Evolutionary conservation across 2,888 invertebrate genomes (phyloP).

Genomic region (Artemia sp.): DNA sequence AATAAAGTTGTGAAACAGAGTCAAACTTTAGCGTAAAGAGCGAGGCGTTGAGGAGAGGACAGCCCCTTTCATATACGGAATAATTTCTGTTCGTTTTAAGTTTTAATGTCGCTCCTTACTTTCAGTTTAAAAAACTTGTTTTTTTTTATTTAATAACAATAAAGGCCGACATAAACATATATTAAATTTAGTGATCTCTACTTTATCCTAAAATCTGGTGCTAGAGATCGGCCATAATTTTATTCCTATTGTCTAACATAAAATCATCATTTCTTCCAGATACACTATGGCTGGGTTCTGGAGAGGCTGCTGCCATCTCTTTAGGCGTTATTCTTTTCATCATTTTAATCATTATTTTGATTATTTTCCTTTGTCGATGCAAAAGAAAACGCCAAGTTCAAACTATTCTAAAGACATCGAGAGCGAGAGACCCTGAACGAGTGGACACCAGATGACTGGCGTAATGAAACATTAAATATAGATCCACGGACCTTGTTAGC

Average conservation of each 20-base stretch:
- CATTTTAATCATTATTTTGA: conserved; percentile 42
- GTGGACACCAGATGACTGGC: too few relatives aligned
- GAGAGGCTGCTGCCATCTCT: conserved; percentile 50
- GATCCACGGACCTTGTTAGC: too few relatives aligned
- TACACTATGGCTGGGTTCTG: conserved; percentile 35
- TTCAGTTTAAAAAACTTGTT: too few relatives aligned
- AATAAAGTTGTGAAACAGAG: too few relatives aligned
- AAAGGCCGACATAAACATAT: too few relatives aligned
- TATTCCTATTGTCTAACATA: not conserved
- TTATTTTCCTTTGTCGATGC: conserved; percentile 44
- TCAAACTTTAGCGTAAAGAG: too few relatives aligned
- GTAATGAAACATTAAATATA: too few relatives aligned
- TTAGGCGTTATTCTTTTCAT: conserved; percentile 45
- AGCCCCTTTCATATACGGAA: too few relatives aligned
- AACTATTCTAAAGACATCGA: conserved; percentile 1
- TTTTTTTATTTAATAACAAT: too few relatives aligned
- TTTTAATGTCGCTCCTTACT: not conserved
- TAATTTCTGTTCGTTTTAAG: too few relatives aligned
- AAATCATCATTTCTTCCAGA: conserved; percentile 16
- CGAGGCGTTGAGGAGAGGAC: too few relatives aligned
- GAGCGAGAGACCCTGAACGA: not conserved
- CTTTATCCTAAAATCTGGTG: not conserved
- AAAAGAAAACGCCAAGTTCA: conserved; percentile 35
- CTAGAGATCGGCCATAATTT: not conserved
- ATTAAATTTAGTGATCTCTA: not conserved